A percentile compares a stretch with the other conserved stretches of the same genome.
phyloP scores from a whole-genome alignment of 2,888 invertebrate genomes.

The Arge pagana region DNA sequence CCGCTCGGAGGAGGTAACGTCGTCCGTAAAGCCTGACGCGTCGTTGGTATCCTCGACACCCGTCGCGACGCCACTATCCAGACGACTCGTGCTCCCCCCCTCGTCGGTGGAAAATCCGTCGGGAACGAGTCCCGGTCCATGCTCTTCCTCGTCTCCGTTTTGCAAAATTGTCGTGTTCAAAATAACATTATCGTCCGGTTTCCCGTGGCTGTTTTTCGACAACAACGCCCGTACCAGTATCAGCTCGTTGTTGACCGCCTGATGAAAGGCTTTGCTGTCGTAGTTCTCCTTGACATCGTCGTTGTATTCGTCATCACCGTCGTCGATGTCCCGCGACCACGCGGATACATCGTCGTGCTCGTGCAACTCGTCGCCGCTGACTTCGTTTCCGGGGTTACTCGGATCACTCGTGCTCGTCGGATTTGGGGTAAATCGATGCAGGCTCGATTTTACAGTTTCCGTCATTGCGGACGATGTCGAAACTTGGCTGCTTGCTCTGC shows the following conservation, averaged over 20 bases:
- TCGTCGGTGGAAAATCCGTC: conserved; percentile 15
- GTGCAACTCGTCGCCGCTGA: conserved; percentile 50
- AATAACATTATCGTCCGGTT: not conserved
- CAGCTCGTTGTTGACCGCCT: conserved; percentile 12
- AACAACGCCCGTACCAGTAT: not conserved
- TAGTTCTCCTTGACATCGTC: not conserved
- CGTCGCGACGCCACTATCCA: conserved; percentile 17
- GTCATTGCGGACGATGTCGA: conserved; percentile 4
- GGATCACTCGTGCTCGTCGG: conserved; percentile 39
- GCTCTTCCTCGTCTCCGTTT: too few species aligned
- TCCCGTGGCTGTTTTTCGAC: not conserved
- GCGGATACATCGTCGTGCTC: conserved; percentile 48
- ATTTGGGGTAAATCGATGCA: conserved; percentile 37
- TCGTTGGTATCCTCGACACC: conserved; percentile 12
- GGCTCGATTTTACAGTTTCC: conserved; percentile 20
- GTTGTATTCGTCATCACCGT: conserved; percentile 7
- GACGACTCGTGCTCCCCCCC: conserved; percentile 2
- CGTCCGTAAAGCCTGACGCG: conserved; percentile 5
- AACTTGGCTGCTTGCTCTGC: conserved; percentile 3
- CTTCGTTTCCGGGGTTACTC: conserved; percentile 43
- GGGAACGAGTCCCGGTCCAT: not conserved
- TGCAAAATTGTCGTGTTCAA: too few species aligned
- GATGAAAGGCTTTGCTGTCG: not conserved
- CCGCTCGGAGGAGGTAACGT: conserved; percentile 7
- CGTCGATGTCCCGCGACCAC: conserved; percentile 5